These are phyloP conservation scores for Coelinius sp. DNA, from an alignment of 2,888 invertebrate species.

Conservation along the genomic window DNA sequence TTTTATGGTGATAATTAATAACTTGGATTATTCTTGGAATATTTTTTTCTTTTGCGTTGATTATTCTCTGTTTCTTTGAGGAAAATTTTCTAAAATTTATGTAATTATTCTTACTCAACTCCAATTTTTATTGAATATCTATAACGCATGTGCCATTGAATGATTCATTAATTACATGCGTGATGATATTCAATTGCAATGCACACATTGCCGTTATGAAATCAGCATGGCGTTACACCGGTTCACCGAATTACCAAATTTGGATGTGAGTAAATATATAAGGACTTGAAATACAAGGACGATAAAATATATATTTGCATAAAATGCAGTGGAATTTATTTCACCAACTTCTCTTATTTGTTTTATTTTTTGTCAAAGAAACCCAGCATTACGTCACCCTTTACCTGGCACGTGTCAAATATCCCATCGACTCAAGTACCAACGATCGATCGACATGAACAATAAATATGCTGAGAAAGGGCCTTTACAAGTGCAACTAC, in stretches of 20 bases:
- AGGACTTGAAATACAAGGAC: neutral
- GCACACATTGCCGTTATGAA: constrained; percentile 25
- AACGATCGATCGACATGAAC: constrained; percentile 25
- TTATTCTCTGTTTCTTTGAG: no score
- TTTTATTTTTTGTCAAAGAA: constrained; percentile 11
- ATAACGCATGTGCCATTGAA: constrained; percentile 25
- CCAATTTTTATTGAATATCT: neutral
- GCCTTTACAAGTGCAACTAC: neutral
- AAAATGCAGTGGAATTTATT: neutral
- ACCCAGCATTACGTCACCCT: constrained; percentile 27
- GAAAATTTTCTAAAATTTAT: neutral
- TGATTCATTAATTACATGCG: constrained; percentile 27
- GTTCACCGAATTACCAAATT: constrained; percentile 49
- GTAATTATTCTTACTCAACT: neutral
- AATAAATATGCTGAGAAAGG: constrained; percentile 8
- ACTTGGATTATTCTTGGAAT: constrained; percentile 1
- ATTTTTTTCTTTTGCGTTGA: neutral
- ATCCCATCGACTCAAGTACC: constrained; percentile 39
- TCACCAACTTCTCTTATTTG: constrained; percentile 11
- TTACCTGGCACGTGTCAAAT: constrained; percentile 42
- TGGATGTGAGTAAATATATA: constrained; percentile 38
- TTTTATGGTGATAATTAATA: constrained; percentile 10
- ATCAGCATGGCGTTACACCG: constrained; percentile 19
- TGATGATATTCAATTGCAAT: constrained; percentile 15
- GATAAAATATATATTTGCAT: neutral